phyloP scores from a whole-genome alignment of 2,797 vertebrate genomes.

The Parotocinclus haroldoi region DNA sequence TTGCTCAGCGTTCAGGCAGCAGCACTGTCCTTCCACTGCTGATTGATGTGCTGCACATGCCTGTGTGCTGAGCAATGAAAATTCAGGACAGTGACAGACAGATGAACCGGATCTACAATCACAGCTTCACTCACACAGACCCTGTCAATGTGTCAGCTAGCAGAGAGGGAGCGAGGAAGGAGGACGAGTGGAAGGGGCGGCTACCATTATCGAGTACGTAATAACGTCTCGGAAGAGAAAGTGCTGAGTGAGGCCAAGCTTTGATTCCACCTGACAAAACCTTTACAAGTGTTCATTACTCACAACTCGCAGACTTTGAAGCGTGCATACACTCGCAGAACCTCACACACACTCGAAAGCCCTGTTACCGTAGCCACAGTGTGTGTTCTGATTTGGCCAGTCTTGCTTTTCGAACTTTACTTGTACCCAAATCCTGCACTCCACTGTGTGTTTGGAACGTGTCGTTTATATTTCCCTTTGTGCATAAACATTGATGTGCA shows the following conservation, averaged over 20 bases:
- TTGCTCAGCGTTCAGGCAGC: background rate
- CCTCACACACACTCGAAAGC: constrained; percentile 17
- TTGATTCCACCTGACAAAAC: constrained; percentile 86
- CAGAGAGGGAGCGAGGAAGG: constrained; percentile 47
- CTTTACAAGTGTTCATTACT: constrained; percentile 85
- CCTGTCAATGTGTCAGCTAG: constrained; percentile 72
- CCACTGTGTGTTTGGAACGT: no score
- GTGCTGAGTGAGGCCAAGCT: constrained; percentile 78
- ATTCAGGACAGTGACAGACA: constrained; percentile 61
- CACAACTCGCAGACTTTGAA: constrained; percentile 76
- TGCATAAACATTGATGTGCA: no score
- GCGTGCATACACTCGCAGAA: constrained; percentile 22
- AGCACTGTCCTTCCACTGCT: constrained; percentile 18
- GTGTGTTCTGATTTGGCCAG: constrained; percentile 25
- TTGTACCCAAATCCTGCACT: background rate
- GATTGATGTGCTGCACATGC: constrained; percentile 45
- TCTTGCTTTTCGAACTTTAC: background rate
- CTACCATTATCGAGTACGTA: constrained; percentile 63
- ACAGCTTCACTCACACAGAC: constrained; percentile 68
- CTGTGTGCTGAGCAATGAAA: constrained; percentile 25
- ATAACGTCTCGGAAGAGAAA: constrained; percentile 80
- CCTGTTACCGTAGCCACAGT: constrained; percentile 15
- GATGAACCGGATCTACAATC: constrained; percentile 63
- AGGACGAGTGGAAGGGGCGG: constrained; percentile 34
- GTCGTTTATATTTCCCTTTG: no score